Percentiles rank a stretch among this genome's conserved stretches.
These are phyloP conservation scores for Drosophila murphyi DNA, from an alignment of 1,140 invertebrate genomes.

Conservation along the genomic window DNA sequence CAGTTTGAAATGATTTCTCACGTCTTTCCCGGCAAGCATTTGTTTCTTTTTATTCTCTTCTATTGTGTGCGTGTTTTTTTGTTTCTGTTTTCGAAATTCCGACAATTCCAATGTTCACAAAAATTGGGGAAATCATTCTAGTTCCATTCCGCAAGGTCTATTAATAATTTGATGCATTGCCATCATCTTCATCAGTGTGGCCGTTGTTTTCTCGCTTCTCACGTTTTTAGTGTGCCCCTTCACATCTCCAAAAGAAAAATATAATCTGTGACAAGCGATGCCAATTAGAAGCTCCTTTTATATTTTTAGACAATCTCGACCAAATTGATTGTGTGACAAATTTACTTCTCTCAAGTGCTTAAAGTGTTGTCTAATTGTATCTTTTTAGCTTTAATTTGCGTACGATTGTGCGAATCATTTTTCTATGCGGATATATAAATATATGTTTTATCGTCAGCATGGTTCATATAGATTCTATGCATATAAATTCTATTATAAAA, in stretches of 20 bases:
- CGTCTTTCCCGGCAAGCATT: slow-evolving; percentile 34
- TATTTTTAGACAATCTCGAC: slow-evolving; percentile 9
- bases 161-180: slow-evolving; percentile 60
- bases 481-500: too few relatives aligned
- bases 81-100: slow-evolving; percentile 34
- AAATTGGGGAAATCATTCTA: slow-evolving; percentile 19
- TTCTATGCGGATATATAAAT: too few relatives aligned
- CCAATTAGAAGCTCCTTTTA: slow-evolving; percentile 34
- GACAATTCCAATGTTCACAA: slow-evolving; percentile 29
- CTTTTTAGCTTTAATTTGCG: not conserved
- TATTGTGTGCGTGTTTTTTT: slow-evolving; percentile 2
- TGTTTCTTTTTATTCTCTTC: not conserved
- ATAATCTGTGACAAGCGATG: slow-evolving; percentile 2
- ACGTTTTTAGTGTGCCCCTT: not conserved
- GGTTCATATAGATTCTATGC: too few relatives aligned
- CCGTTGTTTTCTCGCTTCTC: slow-evolving; percentile 14
- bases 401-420: too few relatives aligned
- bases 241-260: not conserved
- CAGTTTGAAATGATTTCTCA: slow-evolving; percentile 46
- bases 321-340: not conserved
- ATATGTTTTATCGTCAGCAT: too few relatives aligned
- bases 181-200: slow-evolving; percentile 35
- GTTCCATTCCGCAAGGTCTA: slow-evolving; percentile 37
- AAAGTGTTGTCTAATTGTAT: not conserved
- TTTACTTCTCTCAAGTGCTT: not conserved